These are phyloP conservation scores for Synanceia verrucosa DNA, from an alignment of 2,797 vertebrate species.

Conservation along the genomic window DNA sequence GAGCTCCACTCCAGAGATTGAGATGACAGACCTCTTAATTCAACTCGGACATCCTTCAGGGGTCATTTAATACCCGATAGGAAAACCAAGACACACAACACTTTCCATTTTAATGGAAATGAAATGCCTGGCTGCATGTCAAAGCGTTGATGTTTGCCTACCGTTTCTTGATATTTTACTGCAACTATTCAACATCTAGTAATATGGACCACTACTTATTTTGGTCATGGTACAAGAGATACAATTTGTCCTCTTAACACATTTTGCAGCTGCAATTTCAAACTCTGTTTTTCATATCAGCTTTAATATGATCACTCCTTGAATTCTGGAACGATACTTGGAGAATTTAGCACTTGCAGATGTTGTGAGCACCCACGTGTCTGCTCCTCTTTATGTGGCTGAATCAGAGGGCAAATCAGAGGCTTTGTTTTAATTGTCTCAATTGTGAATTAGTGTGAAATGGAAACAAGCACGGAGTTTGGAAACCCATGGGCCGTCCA, in stretches of 20 bases:
- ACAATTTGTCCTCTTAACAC: conserved; percentile 55
- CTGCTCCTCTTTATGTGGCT: conserved; percentile 48
- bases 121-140: conserved; percentile 58
- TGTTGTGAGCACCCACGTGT: conserved; percentile 60
- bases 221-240: conserved; percentile 47
- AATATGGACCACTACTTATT: conserved; percentile 60
- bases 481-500: conserved; percentile 57
- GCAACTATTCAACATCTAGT: conserved; percentile 51
- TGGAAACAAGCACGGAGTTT: conserved; percentile 67
- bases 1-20: conserved; percentile 60
- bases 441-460: conserved; percentile 68
- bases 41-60: conserved; percentile 70
- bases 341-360: conserved; percentile 66
- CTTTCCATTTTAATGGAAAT: conserved; percentile 62
- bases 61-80: conserved; percentile 72
- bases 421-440: conserved; percentile 69
- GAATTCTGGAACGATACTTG: conserved; percentile 50
- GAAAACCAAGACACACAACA: conserved; percentile 64
- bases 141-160: conserved; percentile 40
- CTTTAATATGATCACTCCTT: conserved; percentile 52
- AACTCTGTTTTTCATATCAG: conserved; percentile 56
- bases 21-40: conserved; percentile 77
- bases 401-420: conserved; percentile 59
- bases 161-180: conserved; percentile 57
- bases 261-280: conserved; percentile 59